phyloP scores from a whole-genome alignment of 2,113 vertebrate species.

The Clarias gariepinus region DNA sequence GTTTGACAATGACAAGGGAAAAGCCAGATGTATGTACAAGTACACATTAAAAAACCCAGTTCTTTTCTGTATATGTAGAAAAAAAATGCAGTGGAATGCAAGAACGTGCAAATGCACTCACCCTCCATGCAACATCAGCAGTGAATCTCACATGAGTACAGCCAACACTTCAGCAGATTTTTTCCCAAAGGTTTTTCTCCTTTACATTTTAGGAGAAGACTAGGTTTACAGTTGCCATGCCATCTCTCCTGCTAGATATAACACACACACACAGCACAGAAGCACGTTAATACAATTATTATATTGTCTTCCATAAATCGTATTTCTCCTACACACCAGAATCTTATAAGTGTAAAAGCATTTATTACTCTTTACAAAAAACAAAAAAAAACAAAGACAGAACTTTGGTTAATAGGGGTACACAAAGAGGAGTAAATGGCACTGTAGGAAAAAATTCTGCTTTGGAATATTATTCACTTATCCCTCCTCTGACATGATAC shows the following conservation, averaged over 20 bases:
- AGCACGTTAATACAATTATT: neutral
- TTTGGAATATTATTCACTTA: constrained; percentile 64
- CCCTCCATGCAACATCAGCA: constrained; percentile 12
- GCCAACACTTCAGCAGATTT: constrained; percentile 22
- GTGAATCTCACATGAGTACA: constrained; percentile 8
- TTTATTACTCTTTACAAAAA: neutral
- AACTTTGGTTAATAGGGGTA: neutral
- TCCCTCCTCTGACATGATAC: constrained; percentile 61
- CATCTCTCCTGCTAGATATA: neutral
- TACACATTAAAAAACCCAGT: neutral
- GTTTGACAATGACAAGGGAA: neutral
- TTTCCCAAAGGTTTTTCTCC: neutral
- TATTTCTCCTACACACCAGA: neutral
- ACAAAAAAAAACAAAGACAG: neutral
- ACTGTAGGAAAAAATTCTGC: constrained; percentile 63
- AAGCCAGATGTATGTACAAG: neutral
- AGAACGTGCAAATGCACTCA: neutral
- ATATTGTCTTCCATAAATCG: neutral
- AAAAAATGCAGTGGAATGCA: neutral
- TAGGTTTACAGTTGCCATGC: neutral
- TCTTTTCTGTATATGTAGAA: neutral
- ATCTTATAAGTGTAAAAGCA: neutral
- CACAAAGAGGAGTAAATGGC: constrained; percentile 57
- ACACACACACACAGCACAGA: neutral
- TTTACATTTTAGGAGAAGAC: neutral